Evolutionary conservation across 1,140 invertebrate species (phyloP).

Genomic region (Cydia fagiglandana): DNA sequence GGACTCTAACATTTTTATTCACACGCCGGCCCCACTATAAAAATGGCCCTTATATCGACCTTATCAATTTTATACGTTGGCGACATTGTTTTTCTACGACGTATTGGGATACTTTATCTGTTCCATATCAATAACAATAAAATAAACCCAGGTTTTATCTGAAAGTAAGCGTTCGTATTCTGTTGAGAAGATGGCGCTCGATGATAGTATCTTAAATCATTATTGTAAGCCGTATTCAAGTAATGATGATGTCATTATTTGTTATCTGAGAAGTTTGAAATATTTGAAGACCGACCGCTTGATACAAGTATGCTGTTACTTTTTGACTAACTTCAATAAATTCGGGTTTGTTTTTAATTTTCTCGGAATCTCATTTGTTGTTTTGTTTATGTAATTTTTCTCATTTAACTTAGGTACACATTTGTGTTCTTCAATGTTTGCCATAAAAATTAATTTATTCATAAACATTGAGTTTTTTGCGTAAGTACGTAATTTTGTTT

Average conservation of each 20-base stretch:
- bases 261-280: background rate
- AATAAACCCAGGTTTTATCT: conserved; percentile 39
- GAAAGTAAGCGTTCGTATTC: conserved; percentile 27
- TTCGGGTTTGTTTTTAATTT: background rate
- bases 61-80: conserved; percentile 39
- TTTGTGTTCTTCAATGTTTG: background rate
- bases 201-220: conserved; percentile 25
- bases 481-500: background rate
- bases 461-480: background rate
- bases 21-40: conserved; percentile 33
- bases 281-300: background rate
- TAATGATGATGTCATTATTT: conserved; percentile 28
- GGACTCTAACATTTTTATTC: conserved; percentile 30
- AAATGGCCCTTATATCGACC: conserved; percentile 34
- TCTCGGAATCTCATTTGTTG: background rate
- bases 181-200: conserved; percentile 1
- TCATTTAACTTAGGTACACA: conserved; percentile 6
- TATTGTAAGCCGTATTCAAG: conserved; percentile 21
- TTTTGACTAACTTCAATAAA: background rate
- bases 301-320: background rate
- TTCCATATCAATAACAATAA: conserved; percentile 40
- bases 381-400: background rate
- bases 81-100: conserved; percentile 37
- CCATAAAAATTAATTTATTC: background rate
- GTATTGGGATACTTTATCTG: conserved; percentile 41